A percentile compares a stretch with the other conserved stretches of the same genome.
These are phyloP conservation scores for Rhodinocichla rosea DNA, from an alignment of 2,113 vertebrate species.

Conservation along the genomic window DNA sequence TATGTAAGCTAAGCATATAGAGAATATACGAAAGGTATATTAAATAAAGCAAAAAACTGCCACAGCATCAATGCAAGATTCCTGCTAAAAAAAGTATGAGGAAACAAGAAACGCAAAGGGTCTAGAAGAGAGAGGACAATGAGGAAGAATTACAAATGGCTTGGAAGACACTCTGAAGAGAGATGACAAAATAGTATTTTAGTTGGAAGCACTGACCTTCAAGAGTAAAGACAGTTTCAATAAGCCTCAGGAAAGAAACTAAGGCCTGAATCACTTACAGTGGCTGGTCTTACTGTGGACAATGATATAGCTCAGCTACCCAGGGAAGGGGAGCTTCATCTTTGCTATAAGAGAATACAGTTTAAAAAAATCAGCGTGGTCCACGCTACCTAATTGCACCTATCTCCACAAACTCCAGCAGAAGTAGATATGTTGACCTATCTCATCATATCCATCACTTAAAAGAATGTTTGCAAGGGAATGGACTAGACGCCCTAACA, in stretches of 20 bases:
- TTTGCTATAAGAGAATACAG: background rate
- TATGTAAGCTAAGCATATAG: background rate
- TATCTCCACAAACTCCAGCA: background rate
- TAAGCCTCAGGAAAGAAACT: background rate
- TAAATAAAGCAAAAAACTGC: background rate
- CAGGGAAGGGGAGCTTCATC: background rate
- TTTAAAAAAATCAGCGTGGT: background rate
- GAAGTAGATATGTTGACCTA: background rate
- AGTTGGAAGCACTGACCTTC: background rate
- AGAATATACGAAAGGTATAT: background rate
- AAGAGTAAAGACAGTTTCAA: background rate
- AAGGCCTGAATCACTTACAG: background rate
- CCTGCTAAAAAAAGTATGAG: background rate
- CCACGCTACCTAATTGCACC: background rate
- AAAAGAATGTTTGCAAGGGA: background rate
- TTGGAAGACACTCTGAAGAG: background rate
- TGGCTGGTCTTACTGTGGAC: background rate
- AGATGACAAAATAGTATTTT: background rate
- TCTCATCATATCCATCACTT: background rate
- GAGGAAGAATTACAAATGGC: background rate
- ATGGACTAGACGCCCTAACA: background rate
- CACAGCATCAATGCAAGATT: background rate
- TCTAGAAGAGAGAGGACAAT: background rate
- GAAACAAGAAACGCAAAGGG: background rate
- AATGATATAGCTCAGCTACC: background rate